A percentile compares a stretch with the other conserved stretches of the same genome.
These are phyloP conservation scores for Trachymyrmex septentrionalis DNA, from an alignment of 1,140 invertebrate genomes.

Conservation along the genomic window DNA sequence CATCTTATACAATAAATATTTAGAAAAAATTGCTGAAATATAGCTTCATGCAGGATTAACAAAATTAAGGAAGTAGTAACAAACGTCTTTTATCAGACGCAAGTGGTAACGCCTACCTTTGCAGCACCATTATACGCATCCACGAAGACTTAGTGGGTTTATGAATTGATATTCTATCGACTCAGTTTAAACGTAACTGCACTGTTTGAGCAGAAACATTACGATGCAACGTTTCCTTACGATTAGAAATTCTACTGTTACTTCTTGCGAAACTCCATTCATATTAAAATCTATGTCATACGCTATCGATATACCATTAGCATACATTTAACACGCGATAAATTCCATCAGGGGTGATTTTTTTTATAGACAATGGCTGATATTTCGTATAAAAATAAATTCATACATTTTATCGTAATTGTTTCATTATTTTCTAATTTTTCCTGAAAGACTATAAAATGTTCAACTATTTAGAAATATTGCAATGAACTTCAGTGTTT, in stretches of 20 bases:
- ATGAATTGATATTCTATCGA: slow-evolving; percentile 14
- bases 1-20: not conserved
- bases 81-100: slow-evolving; percentile 37
- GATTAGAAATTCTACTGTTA: slow-evolving; percentile 23
- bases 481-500: not conserved
- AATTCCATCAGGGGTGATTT: not conserved
- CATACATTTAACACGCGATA: not conserved
- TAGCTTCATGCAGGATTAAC: not conserved
- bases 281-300: not conserved
- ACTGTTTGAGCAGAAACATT: not conserved
- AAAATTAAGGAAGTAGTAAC: slow-evolving; percentile 23
- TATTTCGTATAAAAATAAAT: not conserved
- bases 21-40: not conserved
- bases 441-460: not conserved
- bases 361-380: not conserved
- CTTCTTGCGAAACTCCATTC: not conserved
- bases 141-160: not conserved
- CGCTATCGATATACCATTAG: slow-evolving; percentile 1
- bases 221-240: not conserved
- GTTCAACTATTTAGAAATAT: slow-evolving; percentile 9
- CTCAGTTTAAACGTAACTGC: not conserved
- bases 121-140: slow-evolving; percentile 1
- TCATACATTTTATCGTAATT: not conserved
- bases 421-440: slow-evolving; percentile 27
- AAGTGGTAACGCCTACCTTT: slow-evolving; percentile 18